Percentiles rank a stretch among this genome's conserved stretches.
Conservation (phyloP, 2,888 invertebrate species). For the Germaria angustata region DNA sequence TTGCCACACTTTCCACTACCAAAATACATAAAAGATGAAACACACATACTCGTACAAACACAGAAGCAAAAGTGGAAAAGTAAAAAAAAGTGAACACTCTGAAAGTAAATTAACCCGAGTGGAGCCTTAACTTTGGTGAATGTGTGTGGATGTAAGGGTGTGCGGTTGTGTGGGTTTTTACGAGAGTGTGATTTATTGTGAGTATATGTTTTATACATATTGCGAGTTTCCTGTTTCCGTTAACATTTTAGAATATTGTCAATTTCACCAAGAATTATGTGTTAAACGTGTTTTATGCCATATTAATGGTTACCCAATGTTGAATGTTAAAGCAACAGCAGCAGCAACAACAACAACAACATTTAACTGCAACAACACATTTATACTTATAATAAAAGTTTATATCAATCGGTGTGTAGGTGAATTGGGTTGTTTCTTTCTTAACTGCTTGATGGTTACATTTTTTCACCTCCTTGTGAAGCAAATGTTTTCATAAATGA, state of each 20-base stretch:
- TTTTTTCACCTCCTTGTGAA: not conserved
- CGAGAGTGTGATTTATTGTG: constrained; percentile 20
- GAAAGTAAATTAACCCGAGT: constrained; percentile 18
- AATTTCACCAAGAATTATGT: constrained; percentile 70
- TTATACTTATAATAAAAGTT: constrained; percentile 42
- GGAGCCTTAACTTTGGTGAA: not conserved
- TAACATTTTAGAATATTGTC: constrained; percentile 70
- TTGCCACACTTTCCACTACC: too few species aligned
- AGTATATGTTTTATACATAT: constrained; percentile 54
- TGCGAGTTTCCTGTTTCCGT: constrained; percentile 68
- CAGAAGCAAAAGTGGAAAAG: not conserved
- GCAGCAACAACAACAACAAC: constrained; percentile 3
- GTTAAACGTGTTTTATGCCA: constrained; percentile 70
- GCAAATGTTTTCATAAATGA: constrained; percentile 23
- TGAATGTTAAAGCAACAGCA: constrained; percentile 43
- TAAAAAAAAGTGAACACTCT: constrained; percentile 1
- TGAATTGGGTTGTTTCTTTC: constrained; percentile 1
- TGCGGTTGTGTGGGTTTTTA: not conserved
- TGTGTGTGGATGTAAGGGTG: not conserved
- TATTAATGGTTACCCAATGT: constrained; percentile 68
- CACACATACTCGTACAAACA: not conserved
- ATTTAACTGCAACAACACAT: constrained; percentile 10
- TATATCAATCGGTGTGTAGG: not conserved
- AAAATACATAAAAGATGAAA: constrained; percentile 12
- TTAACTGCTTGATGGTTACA: constrained; percentile 2